Evolutionary conservation across 2,888 invertebrate genomes (phyloP), one percentile per base, ranked within the genome.

Genomic region (Melanotus villosus): DNA sequence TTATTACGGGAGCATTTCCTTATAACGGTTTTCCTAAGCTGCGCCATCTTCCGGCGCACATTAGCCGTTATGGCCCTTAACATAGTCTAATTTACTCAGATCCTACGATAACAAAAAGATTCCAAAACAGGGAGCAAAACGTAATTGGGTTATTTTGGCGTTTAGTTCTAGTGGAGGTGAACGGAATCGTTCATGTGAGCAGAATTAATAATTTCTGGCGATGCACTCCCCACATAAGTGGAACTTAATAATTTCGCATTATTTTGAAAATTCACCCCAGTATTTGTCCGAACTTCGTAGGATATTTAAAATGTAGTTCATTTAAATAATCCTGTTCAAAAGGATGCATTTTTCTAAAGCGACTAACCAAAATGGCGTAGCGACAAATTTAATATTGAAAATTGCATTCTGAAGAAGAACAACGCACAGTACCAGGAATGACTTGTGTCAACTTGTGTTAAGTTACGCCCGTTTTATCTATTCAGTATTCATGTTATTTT

Each of bases 401-500:
- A 23, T 19, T 47, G 47, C 47, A 47, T 47, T 14, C 10, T 23
- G 47, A 21, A 1, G 9, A 41, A 41, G 18, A 36, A 23, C 32
- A 41, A 45, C 57, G 65, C 57, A 52, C 60, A 57, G 26, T 38
- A 59, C 38, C 43, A 21, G 52, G 21, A 50, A 52, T 68, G 64
- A 59, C 59, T 64, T 59, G 59, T 65, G 68, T 65, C 68, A 68
- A 68, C 64, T 68, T 65, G 59, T 34, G 65, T 68, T 65, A 68
- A 68, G 57, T 64, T 59, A 32, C 52, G n/a, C 32, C 26, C 52
- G 52, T 58, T 68, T 50, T 59, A 65, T 58, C 68, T 68, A 52
- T 68, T 68, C 68, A 68, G 68, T 65, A 68, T 68, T 65, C 68
- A 65, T 68, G 65, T 54, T 68, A 68, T 65, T 68, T 68, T 65